Percentiles rank a stretch among this genome's conserved stretches.
These are phyloP conservation scores for Sciaenops ocellatus DNA, from an alignment of 2,797 vertebrate genomes.

Conservation along the genomic window DNA sequence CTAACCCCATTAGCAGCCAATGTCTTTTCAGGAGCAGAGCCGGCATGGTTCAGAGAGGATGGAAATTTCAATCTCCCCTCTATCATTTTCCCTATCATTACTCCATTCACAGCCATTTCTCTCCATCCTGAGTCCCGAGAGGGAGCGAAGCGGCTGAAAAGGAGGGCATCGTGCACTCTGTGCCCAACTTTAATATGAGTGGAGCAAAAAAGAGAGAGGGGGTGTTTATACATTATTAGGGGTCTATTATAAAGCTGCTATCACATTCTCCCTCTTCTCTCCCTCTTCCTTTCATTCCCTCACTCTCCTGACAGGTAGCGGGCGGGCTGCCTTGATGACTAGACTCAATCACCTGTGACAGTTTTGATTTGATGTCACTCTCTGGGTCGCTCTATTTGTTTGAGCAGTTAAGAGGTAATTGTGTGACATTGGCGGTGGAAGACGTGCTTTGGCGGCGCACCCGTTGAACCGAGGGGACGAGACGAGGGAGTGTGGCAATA, in stretches of 20 bases:
- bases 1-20: constrained; percentile 85
- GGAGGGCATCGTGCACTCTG: constrained; percentile 89
- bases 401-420: constrained; percentile 99
- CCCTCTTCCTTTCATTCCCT: constrained; percentile 67
- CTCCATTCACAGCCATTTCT: constrained; percentile 96
- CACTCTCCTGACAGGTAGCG: constrained; percentile 86
- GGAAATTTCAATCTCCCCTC: constrained; percentile 99
- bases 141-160: constrained; percentile 76
- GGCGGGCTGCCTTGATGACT: constrained; percentile 92
- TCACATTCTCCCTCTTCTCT: constrained; percentile 83
- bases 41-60: constrained; percentile 95
- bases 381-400: constrained; percentile 97
- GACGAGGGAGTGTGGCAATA: constrained; percentile 87
- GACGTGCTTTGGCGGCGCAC: constrained; percentile 86
- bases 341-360: constrained; percentile 99
- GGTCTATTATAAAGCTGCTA: constrained; percentile 91
- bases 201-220: constrained; percentile 75
- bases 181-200: constrained; percentile 83
- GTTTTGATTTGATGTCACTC: constrained; percentile 99
- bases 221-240: constrained; percentile 96
- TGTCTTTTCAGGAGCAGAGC: constrained; percentile 90
- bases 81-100: constrained; percentile 99
- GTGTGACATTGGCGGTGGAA: constrained; percentile 96
- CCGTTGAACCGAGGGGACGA: constrained; percentile 84
- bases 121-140: constrained; percentile 92